Base-by-base conservation (phyloP, 2,797 vertebrate genomes). In the Sebastes steindachneri region DNA sequence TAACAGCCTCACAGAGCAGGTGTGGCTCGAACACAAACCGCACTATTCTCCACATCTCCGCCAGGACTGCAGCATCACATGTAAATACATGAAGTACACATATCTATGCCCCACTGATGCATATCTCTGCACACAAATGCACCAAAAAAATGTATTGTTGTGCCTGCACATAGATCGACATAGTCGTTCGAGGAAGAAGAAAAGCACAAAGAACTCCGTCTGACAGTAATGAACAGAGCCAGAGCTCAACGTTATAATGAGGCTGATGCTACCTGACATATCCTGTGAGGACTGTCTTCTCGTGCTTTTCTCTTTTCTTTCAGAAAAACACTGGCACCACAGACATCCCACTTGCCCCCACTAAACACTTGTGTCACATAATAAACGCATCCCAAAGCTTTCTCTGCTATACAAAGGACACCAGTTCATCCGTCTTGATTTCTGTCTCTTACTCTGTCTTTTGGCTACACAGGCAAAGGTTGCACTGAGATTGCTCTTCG, bases 1-100 rank as follows among this genome's bases (percentile, higher is more conserved):
- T 83, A 90, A 90, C 79, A 80, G 86, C 67, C 77, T 84, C 79
- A 75, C 51, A 62, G 83, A 88, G 85, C 86, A 95, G 89, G 88
- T 92, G 90, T 85, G 64, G 41, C 79, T 73, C 35, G 21, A 87
- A 85, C 74, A 90, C 71, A 65, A 75, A 78, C 45, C 68, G 26
- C 72, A 26, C 63, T 67, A 23, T 77, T 83, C 58, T 66, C 64
- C 57, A 25, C 74, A 41, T 59, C 73, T 69, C 72, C 9, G n/a
- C 77, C 62, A 63, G 33, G 51, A 74, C 77, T 62, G 41, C 79
- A 75, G 33, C 65, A 58, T 15, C 21, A 65, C 35, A 68, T 1
- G 8, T 12, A 15, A 8, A 68, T 15, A 7, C n/a, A 26, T 25
- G 2, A 25, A 33, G 37, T 59, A 62, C 23, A 68, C 3, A 69